Evolutionary conservation across 2,797 vertebrate genomes (phyloP).

Genomic region (Intellagama lesueurii): DNA sequence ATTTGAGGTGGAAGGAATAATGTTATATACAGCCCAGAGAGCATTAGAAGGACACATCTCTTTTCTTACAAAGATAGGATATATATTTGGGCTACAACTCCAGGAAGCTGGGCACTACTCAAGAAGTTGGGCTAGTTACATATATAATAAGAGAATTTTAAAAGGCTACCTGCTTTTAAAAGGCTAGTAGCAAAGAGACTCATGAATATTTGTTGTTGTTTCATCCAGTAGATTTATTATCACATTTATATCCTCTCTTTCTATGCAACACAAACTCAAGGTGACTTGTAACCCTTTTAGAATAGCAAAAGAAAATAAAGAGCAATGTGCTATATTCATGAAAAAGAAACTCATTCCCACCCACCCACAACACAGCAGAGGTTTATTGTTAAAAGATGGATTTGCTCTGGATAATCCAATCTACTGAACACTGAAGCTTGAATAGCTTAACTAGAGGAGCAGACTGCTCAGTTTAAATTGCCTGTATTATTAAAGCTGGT

Average conservation of each 20-base stretch:
- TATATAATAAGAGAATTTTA: too few species aligned
- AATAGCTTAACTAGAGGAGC: background rate
- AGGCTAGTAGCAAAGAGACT: too few species aligned
- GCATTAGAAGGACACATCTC: background rate
- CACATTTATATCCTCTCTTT: background rate
- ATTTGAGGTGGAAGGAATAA: background rate
- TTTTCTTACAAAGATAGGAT: background rate
- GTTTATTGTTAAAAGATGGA: conserved; percentile 26
- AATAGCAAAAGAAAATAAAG: background rate
- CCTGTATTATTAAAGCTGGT: conserved; percentile 35
- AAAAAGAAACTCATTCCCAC: background rate
- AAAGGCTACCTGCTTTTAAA: too few species aligned
- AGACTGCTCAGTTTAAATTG: conserved; percentile 44
- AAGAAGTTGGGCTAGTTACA: too few species aligned
- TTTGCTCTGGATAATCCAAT: conserved; percentile 22
- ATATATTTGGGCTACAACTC: too few species aligned
- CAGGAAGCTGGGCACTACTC: too few species aligned
- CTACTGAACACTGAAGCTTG: conserved; percentile 36
- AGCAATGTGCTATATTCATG: background rate
- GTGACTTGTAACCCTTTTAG: background rate
- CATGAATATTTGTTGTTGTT: background rate
- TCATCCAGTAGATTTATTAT: background rate
- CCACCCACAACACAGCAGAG: background rate
- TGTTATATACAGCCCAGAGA: background rate
- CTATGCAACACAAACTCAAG: background rate